Evolutionary conservation across 1,140 invertebrate genomes (phyloP), one percentile per base, ranked within the genome.

Genomic region (Drosophila neocordata): DNA sequence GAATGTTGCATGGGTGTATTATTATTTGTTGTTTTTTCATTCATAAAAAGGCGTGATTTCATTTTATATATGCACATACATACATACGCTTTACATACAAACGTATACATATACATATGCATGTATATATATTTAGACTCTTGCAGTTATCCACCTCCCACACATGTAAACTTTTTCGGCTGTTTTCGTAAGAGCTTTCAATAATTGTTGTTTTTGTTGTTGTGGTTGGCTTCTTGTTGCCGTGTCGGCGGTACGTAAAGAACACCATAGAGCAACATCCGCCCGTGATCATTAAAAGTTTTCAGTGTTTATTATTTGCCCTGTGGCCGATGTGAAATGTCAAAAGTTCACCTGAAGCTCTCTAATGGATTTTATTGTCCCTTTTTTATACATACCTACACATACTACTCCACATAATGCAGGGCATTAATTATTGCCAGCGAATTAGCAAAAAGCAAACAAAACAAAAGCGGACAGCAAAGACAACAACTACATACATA

Each of bases 41-140:
- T 52, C 56, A 80, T 72, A 64, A 48, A 79, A 58, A 83, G 74
- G 64, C 74, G 74, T 83, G 52, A 79, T 61, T 74, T 59, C 58
- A 58, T 53, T 65, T 31, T 31, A 24, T 24, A n/a, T n/a, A n/a
- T 24, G 4, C 4, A 24, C 22, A 31, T 77, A 37, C 20, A 27
- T 20, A 34, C 38, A 63, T 15, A 48, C 2, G 18, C 8, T n/a
- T n/a, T n/a, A n/a, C n/a, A n/a, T n/a, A n/a, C n/a, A n/a, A n/a
- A n/a, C n/a, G 20, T 11, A 48, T 38, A 13, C 5, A 35, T 11
- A 35, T 12, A 12, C 3, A 12, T 12, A 57, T 37, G 24, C 22
- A 53, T 55, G 9, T 31, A 31, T 15, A 44, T 60, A 13, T 9
- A 1, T 31, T 31, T 31, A 20, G 41, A 48, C 15, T 48, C 41